Evolutionary conservation across 2,113 vertebrate genomes (phyloP), one percentile per base, ranked within the genome.

Genomic region (Tretioscincus oriximinensis): DNA sequence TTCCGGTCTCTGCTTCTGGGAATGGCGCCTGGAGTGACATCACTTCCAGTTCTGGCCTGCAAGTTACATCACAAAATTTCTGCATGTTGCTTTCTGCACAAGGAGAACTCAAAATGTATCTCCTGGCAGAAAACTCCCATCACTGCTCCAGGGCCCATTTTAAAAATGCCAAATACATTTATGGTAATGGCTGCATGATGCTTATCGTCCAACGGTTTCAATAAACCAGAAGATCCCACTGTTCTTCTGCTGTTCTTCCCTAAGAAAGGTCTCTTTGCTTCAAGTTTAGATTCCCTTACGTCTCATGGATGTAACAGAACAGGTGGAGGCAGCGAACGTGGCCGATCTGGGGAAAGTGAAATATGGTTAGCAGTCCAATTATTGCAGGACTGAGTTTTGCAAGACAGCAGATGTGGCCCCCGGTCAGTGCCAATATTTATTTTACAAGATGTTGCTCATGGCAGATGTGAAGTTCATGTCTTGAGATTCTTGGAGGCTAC

Each of bases 361-460:
- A n/a, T 9, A 5, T 29, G 67, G 79, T 24, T n/a, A 66, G 29
- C 60, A 80, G 70, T 31, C 78, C 64, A 73, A 81, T 73, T 20
- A 20, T 21, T 54, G 9, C 29, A 61, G 31, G 41, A 41, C 28
- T 51, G 26, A 31, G 47, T 60, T 81, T 35, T 45, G 72, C 72
- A 75, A 68, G 80, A 45, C 16, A 24, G n/a, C 72, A 74, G 72
- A 75, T 81, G 80, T 68, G n/a, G 72, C 16, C 35, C 24, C 28
- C 21, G 31, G 29, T 22, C 20, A 18, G 24, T 58, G 79, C 79
- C 49, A 74, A 67, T 67, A 28, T 73, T 67, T 67, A 54, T 67
- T 73, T 58, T 74, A 28, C 63, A 74, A 81, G 58, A 54, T 5
- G 6, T 58, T 41, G 60, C 58, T 18, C 1, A 2, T 29, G 10